Base-by-base conservation (phyloP, 30 jellyfish, hydroid and myxozoan species). In the Aurelia aurita region DNA sequence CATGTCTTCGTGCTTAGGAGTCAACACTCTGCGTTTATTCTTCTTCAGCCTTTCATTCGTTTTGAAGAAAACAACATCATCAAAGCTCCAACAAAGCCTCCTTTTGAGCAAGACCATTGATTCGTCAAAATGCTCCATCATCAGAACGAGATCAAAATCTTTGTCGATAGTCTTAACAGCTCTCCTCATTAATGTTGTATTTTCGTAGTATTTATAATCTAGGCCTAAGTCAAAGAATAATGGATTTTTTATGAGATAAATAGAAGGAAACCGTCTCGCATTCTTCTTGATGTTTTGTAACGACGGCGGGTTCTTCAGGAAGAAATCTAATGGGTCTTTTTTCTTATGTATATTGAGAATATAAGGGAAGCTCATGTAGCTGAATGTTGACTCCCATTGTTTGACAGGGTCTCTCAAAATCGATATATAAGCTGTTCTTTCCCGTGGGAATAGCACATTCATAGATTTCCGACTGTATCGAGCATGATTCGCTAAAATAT, bases 121-220 rank as follows among this genome's bases (percentile, higher is more conserved):
- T 84, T 94, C 99, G 83, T 94, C 99, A 53, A 94, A 94, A 74
- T 94, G 96, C 64, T 94, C 99, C 97, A 85, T 94, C 87, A 94
- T 78, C 77, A 94, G 54, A 20, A 94, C 91, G 58, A 94, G 77
- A 72, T 84, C 88, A 59, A 94, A 94, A 74, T 94, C 99, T 1
- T 89, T 73, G 45, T 89, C 97, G 31, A 94, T 43, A 10, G 96
- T 80, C 34, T 74, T 63, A 6, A 94, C 14, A 21, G 99, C 99
- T 39, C 95, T 82, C 65, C 74, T 63, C 29, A 94, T 85, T 82
- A 87, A 55, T 5, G 97, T 94, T 9, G 77, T 86, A 69, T 89
- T 94, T 35, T 88, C 91, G 58, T 76, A 88, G 61, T 88, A 72
- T 29, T 69, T 72, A 55, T 88, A 89, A 85, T 89, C 97, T 13